These are phyloP conservation scores for Catocala sponsa DNA, from an alignment of 2,888 invertebrate species.

Conservation along the genomic window DNA sequence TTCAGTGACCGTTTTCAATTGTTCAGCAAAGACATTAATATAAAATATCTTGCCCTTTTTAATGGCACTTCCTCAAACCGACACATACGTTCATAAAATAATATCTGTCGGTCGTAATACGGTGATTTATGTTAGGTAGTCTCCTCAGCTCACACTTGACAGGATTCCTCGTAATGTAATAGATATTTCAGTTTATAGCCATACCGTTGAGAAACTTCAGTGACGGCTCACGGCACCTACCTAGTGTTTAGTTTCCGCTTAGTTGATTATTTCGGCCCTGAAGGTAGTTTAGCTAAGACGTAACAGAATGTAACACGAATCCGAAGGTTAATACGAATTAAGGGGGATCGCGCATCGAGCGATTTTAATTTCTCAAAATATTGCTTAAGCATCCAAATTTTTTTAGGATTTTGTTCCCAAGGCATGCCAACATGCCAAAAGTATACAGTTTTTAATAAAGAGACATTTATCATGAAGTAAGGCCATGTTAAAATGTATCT, in stretches of 20 bases:
- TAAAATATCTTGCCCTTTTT: constrained; percentile 4
- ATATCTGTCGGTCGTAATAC: constrained; percentile 28
- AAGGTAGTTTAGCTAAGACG: constrained; percentile 23
- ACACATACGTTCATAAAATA: constrained; percentile 26
- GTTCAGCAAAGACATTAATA: no score
- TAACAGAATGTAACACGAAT: constrained; percentile 4
- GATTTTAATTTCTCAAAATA: no score
- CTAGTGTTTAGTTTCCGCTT: constrained; percentile 27
- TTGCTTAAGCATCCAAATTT: no score
- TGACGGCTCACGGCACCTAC: background rate
- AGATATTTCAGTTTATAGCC: constrained; percentile 20
- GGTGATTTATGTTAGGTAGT: constrained; percentile 34
- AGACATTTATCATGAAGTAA: no score
- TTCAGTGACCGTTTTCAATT: no score
- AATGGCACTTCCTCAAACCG: constrained; percentile 22
- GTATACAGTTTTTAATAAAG: no score
- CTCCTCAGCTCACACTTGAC: constrained; percentile 35
- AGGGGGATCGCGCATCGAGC: no score
- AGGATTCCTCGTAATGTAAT: constrained; percentile 42
- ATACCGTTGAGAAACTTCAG: background rate
- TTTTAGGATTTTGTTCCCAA: no score
- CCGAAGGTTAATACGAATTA: background rate
- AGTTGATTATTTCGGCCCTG: constrained; percentile 40
- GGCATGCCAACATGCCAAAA: no score
- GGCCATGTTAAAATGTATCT: no score